phyloP scores from a whole-genome alignment of 2,113 vertebrate species.

The Silurus asotus region DNA sequence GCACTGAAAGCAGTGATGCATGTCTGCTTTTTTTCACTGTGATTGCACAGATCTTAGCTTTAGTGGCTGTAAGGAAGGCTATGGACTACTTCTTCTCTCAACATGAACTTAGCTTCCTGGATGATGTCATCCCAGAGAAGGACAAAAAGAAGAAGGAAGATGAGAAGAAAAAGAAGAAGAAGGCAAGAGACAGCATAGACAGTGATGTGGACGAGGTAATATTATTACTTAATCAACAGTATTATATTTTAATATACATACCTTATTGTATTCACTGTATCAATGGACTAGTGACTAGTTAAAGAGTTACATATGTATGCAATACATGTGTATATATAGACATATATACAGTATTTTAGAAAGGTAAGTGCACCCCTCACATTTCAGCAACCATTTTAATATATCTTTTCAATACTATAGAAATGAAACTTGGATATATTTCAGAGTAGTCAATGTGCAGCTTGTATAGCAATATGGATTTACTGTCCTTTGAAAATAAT shows the following conservation, averaged over 20 bases:
- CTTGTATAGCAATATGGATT: no score
- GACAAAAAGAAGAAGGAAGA: slow-evolving; percentile 99
- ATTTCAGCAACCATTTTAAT: no score
- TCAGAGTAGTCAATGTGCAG: no score
- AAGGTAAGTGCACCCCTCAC: no score
- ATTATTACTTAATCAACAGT: not conserved
- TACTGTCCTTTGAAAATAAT: no score
- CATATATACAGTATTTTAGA: not conserved
- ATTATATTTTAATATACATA: not conserved
- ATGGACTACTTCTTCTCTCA: slow-evolving; percentile 98
- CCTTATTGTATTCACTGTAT: not conserved
- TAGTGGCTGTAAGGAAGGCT: slow-evolving; percentile 93
- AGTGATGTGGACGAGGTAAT: slow-evolving; percentile 96
- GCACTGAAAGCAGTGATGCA: not conserved
- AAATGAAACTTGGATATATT: no score
- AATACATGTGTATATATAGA: not conserved
- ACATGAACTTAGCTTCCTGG: slow-evolving; percentile 93
- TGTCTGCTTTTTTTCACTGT: slow-evolving; percentile 6
- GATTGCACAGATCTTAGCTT: slow-evolving; percentile 86
- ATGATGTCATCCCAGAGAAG: slow-evolving; percentile 98
- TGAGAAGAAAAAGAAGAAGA: slow-evolving; percentile 94
- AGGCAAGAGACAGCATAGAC: slow-evolving; percentile 83
- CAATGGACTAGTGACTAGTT: not conserved
- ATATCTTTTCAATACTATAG: no score
- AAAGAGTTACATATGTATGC: no score